Percentiles rank a stretch among this genome's conserved stretches.
Evolutionary conservation across 2,113 vertebrate genomes (phyloP).

Genomic region (Pipra filicauda): DNA sequence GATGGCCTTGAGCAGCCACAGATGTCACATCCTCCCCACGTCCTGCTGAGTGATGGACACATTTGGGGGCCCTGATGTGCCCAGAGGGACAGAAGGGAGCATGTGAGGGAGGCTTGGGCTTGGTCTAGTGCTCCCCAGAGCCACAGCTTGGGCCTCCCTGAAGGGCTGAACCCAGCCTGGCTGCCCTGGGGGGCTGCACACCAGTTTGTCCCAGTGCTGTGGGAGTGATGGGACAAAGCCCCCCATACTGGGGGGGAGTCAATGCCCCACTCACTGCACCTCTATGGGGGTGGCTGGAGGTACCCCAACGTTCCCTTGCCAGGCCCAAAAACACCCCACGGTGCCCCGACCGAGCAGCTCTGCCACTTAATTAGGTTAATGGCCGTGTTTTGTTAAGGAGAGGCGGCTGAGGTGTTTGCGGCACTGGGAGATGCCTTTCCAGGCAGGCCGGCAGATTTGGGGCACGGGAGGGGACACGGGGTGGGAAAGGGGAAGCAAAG

Average conservation of each 20-base stretch:
- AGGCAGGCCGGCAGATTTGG: background rate
- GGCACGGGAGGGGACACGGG: background rate
- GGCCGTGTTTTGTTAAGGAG: background rate
- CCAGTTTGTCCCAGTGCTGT: background rate
- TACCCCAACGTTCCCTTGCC: fast-evolving
- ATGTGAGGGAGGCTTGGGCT: fast-evolving
- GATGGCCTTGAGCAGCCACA: background rate
- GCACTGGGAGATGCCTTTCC: background rate
- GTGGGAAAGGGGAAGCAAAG: background rate
- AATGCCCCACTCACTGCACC: fast-evolving
- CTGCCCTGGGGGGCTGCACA: fast-evolving
- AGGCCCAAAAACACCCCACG: background rate
- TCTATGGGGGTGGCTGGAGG: background rate
- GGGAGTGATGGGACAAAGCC: background rate
- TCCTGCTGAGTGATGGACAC: fast-evolving
- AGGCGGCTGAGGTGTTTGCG: background rate
- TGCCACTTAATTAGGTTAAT: conserved; percentile 27
- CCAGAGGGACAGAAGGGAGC: background rate
- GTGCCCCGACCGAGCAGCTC: background rate
- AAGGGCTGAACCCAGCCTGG: background rate
- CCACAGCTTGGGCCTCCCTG: background rate
- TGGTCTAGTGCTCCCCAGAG: background rate
- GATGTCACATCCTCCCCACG: fast-evolving
- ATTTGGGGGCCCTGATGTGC: fast-evolving
- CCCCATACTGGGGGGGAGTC: fast-evolving